phyloP scores from a whole-genome alignment of 2,113 vertebrate genomes.

The Pica pica region DNA sequence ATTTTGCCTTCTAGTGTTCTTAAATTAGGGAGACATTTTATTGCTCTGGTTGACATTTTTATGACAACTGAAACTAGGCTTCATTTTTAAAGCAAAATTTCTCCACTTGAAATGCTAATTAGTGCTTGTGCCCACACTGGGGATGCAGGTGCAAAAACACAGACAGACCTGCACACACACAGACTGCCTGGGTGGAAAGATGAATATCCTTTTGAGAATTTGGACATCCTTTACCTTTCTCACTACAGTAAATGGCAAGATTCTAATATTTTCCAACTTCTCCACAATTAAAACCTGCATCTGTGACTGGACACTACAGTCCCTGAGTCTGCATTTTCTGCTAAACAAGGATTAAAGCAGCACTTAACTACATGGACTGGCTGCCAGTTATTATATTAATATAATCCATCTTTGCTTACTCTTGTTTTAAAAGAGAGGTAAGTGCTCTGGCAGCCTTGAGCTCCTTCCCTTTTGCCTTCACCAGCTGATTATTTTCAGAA shows the following conservation, averaged over 20 bases:
- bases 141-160: not conserved
- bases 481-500: not conserved
- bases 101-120: not conserved
- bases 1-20: conserved; percentile 16
- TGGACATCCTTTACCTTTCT: not conserved
- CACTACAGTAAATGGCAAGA: not conserved
- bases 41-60: not conserved
- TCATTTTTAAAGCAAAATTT: not conserved
- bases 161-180: not conserved
- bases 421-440: not conserved
- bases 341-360: not conserved
- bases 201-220: not conserved
- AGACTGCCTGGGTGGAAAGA: not conserved
- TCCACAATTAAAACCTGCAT: not conserved
- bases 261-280: not conserved
- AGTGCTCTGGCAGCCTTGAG: conserved; percentile 12
- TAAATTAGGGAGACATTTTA: conserved; percentile 22
- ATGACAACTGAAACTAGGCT: not conserved
- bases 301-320: accelerated
- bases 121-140: not conserved
- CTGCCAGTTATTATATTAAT: not conserved
- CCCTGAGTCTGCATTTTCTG: not conserved
- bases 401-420: not conserved
- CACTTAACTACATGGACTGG: not conserved
- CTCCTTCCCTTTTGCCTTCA: not conserved